A percentile compares a stretch with the other conserved stretches of the same genome.
Conservation (phyloP, 2,888 invertebrate species). For the Tinea trinotella region DNA sequence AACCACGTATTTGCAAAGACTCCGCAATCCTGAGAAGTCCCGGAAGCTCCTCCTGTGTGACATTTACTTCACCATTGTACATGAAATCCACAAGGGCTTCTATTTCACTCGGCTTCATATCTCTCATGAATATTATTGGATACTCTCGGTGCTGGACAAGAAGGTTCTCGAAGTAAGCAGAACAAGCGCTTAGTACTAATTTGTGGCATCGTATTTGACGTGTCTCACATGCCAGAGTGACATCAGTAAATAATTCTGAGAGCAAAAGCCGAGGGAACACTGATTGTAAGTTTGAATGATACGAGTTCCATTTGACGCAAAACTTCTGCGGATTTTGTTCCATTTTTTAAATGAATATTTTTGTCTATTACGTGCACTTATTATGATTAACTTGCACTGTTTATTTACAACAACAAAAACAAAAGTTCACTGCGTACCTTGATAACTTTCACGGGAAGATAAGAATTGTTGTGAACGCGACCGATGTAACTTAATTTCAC, state of each 20-base stretch:
- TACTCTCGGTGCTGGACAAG: constrained; percentile 82
- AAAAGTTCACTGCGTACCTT: background rate
- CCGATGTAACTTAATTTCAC: background rate
- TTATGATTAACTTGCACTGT: background rate
- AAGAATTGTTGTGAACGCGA: no score
- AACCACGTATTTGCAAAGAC: constrained; percentile 78
- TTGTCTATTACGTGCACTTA: background rate
- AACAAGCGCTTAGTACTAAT: constrained; percentile 80
- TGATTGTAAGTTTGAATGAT: constrained; percentile 76
- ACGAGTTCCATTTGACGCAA: constrained; percentile 79
- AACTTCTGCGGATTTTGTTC: constrained; percentile 56
- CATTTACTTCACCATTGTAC: constrained; percentile 84
- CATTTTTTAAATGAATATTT: constrained; percentile 21
- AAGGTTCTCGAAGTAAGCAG: constrained; percentile 79
- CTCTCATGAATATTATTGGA: constrained; percentile 80
- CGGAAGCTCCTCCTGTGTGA: constrained; percentile 79
- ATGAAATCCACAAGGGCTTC: constrained; percentile 82
- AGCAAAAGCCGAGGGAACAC: constrained; percentile 75
- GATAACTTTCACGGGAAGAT: background rate
- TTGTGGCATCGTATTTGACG: constrained; percentile 83
- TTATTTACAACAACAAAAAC: background rate
- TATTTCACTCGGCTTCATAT: constrained; percentile 80
- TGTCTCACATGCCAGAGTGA: constrained; percentile 82
- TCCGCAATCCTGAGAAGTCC: constrained; percentile 79
- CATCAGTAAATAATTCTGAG: constrained; percentile 80